Base-by-base conservation (phyloP, 2,797 vertebrate genomes). In the Lagorchestes hirsutus region DNA sequence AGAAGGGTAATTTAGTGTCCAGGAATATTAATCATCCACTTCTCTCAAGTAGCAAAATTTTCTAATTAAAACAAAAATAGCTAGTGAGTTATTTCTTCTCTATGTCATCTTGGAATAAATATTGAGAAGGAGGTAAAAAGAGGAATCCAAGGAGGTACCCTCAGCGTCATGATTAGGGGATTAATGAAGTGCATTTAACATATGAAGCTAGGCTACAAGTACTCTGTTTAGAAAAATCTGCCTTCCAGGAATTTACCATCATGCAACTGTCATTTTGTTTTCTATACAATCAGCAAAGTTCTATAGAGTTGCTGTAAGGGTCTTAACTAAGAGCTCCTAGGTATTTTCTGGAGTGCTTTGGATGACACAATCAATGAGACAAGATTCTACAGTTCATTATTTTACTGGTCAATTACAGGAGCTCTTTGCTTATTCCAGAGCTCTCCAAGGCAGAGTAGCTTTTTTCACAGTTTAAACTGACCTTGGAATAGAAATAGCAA, bases 401-500 rank as follows among this genome's bases (percentile, higher is more conserved):
- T 96, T 96, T 54, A 46, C 14, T 59, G 91, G 90, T 92, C 74
- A 96, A 92, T 96, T 91, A 92, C 6, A 93, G 92, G 50, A 96
- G 95, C 40, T 91, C 92, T 22, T 46, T 90, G 95, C 94, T 96
- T 93, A 95, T 95, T 93, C 95, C 28, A 74, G 40, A 96, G 46
- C 82, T 96, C 67, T 96, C 58, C 52, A 92, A 94, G 50, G 50
- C 59, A 82, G 9, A 94, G 57, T 55, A 74, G 31, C 40, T 92
- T n/a, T 91, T 96, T 96, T 59, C 55, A 67, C 52, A 62, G 2
- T 96, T 97, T 50, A 95, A 52, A 91, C 31, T 96, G 62, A 82
- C 91, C 93, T 98, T 94, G 92, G 57, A 96, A 90, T 11, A 54
- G 40, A 96, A 91, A 94, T 62, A 97, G 87, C 82, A 97, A 95